Evolutionary conservation across 2,888 invertebrate genomes (phyloP).

Genomic region (Caenorhabditis sp.): DNA sequence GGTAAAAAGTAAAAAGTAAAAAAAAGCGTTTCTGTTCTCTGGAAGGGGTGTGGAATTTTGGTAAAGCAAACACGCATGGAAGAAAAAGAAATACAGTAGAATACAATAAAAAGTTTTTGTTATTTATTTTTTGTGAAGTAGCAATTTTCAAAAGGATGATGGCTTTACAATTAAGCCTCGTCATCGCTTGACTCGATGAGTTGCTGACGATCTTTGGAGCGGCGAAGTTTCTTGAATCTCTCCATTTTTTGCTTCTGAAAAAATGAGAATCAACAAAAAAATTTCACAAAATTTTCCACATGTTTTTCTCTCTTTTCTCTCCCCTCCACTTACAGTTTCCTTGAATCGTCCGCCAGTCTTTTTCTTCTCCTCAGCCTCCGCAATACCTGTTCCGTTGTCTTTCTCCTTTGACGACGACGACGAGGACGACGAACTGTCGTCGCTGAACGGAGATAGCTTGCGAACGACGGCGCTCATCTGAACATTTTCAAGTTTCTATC

Average conservation of each 20-base stretch:
- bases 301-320: too few species aligned
- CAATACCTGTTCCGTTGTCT: slow-evolving; percentile 19
- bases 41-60: slow-evolving; percentile 50
- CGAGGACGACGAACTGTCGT: slow-evolving; percentile 51
- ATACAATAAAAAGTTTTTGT: too few species aligned
- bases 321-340: slow-evolving; percentile 54
- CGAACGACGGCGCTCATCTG: slow-evolving; percentile 66
- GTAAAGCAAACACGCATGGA: slow-evolving; percentile 53
- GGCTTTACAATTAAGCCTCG: slow-evolving; percentile 49
- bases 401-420: slow-evolving; percentile 47
- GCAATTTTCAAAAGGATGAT: too few species aligned
- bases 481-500: slow-evolving; percentile 40
- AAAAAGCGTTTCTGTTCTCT: too few species aligned
- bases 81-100: slow-evolving; percentile 12
- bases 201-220: slow-evolving; percentile 62
- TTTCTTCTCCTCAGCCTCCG: slow-evolving; percentile 44
- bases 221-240: slow-evolving; percentile 52
- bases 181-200: slow-evolving; percentile 65
- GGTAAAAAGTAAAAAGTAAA: too few species aligned
- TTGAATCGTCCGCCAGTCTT: slow-evolving; percentile 46
- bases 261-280: neutral
- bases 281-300: too few species aligned
- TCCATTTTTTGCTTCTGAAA: slow-evolving; percentile 58
- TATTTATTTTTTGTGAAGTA: too few species aligned
- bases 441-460: slow-evolving; percentile 65